Evolutionary conservation across 2,888 invertebrate species (phyloP).

Genomic region (Agriopis leucophaearia): DNA sequence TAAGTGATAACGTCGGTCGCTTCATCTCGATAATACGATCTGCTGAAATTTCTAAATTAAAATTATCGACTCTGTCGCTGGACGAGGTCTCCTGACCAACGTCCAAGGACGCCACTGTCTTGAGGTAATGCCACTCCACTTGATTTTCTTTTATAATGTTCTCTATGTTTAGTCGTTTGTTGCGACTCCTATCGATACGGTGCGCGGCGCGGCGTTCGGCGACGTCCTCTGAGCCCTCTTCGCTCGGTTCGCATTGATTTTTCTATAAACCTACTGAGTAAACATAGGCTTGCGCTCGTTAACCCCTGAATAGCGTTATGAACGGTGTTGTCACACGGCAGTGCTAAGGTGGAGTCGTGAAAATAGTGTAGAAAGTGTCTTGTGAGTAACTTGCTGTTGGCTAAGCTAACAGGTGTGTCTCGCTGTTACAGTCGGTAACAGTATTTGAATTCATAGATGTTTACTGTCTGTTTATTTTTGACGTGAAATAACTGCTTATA

Average conservation of each 20-base stretch:
- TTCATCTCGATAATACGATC: not conserved
- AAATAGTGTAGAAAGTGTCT: conserved; percentile 20
- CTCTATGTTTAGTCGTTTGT: conserved; percentile 38
- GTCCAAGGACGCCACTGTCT: conserved; percentile 56
- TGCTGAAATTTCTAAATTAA: conserved; percentile 29
- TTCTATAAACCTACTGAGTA: conserved; percentile 66
- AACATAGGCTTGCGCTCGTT: conserved; percentile 54
- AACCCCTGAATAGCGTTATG: conserved; percentile 15
- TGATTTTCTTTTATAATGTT: too few relatives aligned
- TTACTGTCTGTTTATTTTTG: not conserved
- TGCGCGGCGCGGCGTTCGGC: not conserved
- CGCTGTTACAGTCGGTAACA: not conserved
- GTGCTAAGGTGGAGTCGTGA: conserved; percentile 26
- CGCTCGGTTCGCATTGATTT: conserved; percentile 68
- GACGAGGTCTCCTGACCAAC: conserved; percentile 55
- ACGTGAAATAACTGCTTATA: not conserved
- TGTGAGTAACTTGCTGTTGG: conserved; percentile 2
- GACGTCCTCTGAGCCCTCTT: conserved; percentile 22
- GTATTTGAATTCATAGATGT: not conserved
- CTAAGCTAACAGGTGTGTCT: conserved; percentile 45
- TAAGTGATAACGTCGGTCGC: conserved; percentile 12
- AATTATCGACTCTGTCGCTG: conserved; percentile 48
- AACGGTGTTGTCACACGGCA: conserved; percentile 15
- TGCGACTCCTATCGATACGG: conserved; percentile 14
- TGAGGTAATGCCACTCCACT: conserved; percentile 31